phyloP scores from a whole-genome alignment of 1,140 invertebrate genomes.

The Diploscapter pachys region DNA sequence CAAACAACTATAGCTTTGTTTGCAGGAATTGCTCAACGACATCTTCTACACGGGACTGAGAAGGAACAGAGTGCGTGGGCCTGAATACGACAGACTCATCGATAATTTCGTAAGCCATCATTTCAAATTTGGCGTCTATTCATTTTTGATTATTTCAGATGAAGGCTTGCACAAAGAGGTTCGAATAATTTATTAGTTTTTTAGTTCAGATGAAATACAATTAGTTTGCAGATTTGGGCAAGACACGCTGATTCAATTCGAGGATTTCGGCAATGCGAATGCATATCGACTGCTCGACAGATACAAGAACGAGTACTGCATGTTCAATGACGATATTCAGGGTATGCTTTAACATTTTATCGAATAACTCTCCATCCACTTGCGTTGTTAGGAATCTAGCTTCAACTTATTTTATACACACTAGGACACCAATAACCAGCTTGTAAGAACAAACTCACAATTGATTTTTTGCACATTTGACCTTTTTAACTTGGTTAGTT shows the following conservation, averaged over 20 bases:
- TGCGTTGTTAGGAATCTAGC: too few species aligned
- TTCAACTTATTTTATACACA: too few species aligned
- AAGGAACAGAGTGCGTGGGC: slow-evolving; percentile 78
- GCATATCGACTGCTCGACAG: slow-evolving; percentile 84
- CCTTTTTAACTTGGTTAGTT: too few species aligned
- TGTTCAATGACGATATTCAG: slow-evolving; percentile 94
- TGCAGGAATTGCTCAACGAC: slow-evolving; percentile 78
- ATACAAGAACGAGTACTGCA: slow-evolving; percentile 80
- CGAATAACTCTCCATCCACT: too few species aligned
- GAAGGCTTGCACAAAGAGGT: slow-evolving; percentile 78
- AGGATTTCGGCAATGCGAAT: slow-evolving; percentile 90
- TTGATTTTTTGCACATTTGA: too few species aligned
- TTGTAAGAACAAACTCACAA: too few species aligned
- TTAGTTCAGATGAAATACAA: not conserved
- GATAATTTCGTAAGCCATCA: slow-evolving; percentile 77
- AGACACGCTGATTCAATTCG: slow-evolving; percentile 72
- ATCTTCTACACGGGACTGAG: slow-evolving; percentile 89
- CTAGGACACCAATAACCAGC: too few species aligned
- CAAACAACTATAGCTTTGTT: slow-evolving; percentile 17
- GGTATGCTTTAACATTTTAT: not conserved
- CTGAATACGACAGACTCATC: slow-evolving; percentile 86
- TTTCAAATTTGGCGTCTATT: slow-evolving; percentile 57
- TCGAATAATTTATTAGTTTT: slow-evolving; percentile 22
- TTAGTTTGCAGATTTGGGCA: slow-evolving; percentile 57
- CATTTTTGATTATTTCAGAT: slow-evolving; percentile 59